Percentiles rank a stretch among this genome's conserved stretches.
These are phyloP conservation scores for Brenthis ino DNA, from an alignment of 2,888 invertebrate genomes.

Conservation along the genomic window DNA sequence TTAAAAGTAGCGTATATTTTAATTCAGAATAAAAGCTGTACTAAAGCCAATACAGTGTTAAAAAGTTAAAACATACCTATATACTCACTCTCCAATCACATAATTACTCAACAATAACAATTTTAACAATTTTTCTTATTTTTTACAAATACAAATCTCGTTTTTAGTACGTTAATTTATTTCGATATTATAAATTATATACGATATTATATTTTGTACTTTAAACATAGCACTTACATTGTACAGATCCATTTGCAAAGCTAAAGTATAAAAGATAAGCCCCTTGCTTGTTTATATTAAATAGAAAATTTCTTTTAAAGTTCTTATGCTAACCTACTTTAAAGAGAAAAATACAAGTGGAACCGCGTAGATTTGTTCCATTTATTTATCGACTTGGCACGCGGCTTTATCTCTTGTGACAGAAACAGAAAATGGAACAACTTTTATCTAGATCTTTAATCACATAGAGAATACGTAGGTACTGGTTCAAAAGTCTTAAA, in stretches of 20 bases:
- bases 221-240: too few relatives aligned
- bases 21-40: too few relatives aligned
- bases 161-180: too few relatives aligned
- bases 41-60: too few relatives aligned
- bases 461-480: conserved; percentile 21
- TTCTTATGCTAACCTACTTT: conserved; percentile 28
- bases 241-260: background rate
- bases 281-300: conserved; percentile 5
- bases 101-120: too few relatives aligned
- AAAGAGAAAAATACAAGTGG: conserved; percentile 33
- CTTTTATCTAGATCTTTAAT: conserved; percentile 34
- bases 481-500: conserved; percentile 6
- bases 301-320: conserved; percentile 7
- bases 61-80: too few relatives aligned
- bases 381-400: conserved; percentile 37
- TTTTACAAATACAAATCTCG: too few relatives aligned
- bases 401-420: conserved; percentile 34
- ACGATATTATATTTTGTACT: too few relatives aligned
- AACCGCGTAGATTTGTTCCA: conserved; percentile 34
- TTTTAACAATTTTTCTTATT: too few relatives aligned
- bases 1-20: too few relatives aligned
- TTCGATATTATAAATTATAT: too few relatives aligned
- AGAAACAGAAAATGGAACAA: conserved; percentile 36
- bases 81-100: too few relatives aligned
- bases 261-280: background rate